Evolutionary conservation across 2,888 invertebrate species (phyloP).

Genomic region (Miltochrista miniata): DNA sequence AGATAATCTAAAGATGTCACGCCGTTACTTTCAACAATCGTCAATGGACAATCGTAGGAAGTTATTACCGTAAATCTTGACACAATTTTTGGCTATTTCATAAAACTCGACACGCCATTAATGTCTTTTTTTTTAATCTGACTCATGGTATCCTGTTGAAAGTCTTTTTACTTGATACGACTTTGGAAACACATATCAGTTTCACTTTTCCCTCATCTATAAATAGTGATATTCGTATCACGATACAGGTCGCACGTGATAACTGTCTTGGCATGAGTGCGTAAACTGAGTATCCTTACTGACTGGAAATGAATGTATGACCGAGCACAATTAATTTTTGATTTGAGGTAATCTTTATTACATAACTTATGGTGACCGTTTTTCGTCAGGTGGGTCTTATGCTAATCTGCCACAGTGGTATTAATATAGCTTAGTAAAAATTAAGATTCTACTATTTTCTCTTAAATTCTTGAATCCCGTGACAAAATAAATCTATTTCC

Average conservation of each 20-base stretch:
- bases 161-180: slow-evolving; percentile 65
- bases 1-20: slow-evolving; percentile 43
- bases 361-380: not conserved
- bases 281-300: slow-evolving; percentile 43
- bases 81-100: slow-evolving; percentile 50
- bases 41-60: slow-evolving; percentile 56
- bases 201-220: slow-evolving; percentile 79
- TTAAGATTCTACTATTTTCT: no score
- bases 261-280: slow-evolving; percentile 52
- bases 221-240: slow-evolving; percentile 73
- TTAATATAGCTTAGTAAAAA: no score
- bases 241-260: slow-evolving; percentile 77
- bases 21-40: slow-evolving; percentile 53
- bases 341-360: no score
- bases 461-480: no score
- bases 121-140: slow-evolving; percentile 39
- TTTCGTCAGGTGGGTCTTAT: no score
- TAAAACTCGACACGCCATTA: slow-evolving; percentile 30
- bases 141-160: slow-evolving; percentile 74
- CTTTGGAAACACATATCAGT: slow-evolving; percentile 69
- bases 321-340: no score
- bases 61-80: slow-evolving; percentile 48
- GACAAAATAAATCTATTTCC: no score
- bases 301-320: no score
- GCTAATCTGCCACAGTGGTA: no score